These are phyloP conservation scores for Pithys albifrons DNA, from an alignment of 2,113 vertebrate species.

Conservation along the genomic window DNA sequence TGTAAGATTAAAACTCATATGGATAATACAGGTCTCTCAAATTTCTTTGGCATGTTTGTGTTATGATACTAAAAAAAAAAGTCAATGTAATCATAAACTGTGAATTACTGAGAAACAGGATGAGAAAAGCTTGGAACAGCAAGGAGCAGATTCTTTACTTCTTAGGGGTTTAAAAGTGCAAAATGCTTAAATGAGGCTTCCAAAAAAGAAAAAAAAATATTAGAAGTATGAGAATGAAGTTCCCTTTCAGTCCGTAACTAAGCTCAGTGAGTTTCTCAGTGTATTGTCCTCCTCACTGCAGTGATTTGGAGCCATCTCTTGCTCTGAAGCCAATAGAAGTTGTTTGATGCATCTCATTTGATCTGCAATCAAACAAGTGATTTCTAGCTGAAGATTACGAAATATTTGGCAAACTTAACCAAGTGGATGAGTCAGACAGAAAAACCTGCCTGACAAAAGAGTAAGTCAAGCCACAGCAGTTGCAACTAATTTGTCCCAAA, in stretches of 20 bases:
- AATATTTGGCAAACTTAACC: background rate
- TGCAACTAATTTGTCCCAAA: conserved; percentile 56
- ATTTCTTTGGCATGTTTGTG: background rate
- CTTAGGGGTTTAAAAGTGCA: background rate
- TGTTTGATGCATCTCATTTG: background rate
- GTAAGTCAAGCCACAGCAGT: conserved; percentile 34
- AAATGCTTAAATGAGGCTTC: background rate
- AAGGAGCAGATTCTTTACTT: background rate
- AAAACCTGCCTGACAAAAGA: conserved; percentile 30
- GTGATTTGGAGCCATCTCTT: background rate
- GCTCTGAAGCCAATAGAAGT: background rate
- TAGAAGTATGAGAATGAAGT: background rate
- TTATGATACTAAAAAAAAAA: background rate
- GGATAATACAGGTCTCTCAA: background rate
- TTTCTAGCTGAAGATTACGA: conserved; percentile 18
- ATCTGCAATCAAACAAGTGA: background rate
- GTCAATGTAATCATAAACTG: background rate
- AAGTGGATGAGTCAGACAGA: conserved; percentile 21
- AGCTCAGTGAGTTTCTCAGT: background rate
- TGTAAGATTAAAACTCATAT: background rate
- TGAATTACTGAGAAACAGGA: background rate
- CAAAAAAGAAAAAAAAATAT: background rate
- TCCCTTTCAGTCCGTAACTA: background rate
- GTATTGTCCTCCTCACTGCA: background rate
- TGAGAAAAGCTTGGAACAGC: background rate